Base-by-base conservation (phyloP, 2,888 invertebrate genomes). In the Glaucopsyche alexis region DNA sequence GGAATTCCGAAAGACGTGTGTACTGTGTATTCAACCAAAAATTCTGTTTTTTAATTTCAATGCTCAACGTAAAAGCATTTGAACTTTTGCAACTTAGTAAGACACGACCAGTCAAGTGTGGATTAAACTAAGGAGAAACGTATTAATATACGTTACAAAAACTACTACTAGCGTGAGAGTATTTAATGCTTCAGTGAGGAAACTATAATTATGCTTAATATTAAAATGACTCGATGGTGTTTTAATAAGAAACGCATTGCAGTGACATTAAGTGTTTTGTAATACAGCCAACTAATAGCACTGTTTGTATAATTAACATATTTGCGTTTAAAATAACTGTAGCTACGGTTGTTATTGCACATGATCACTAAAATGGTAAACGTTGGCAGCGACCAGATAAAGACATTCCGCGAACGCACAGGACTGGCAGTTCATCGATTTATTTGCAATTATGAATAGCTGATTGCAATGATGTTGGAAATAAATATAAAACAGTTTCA, bases 401-500 rank as follows among this genome's bases (percentile, higher is more conserved):
- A 72, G 66, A 73, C 60, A 70, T 66, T 74, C 72, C 72, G 66
- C 72, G 64, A 67, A 69, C 69, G 75, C 74, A 74, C 72, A 76
- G 71, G 73, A 69, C 75, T 71, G 74, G 72, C 71, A 74, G 52
- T 75, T 73, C 69, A 72, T 76, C 73, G 74, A 74, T 71, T 71
- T 74, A 75, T 73, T 74, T 72, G 75, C 77, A 75, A 75, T 78
- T 74, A 77, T 71, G 72, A 74, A 73, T 76, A 75, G 74, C 73
- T 74, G 75, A 75, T 73, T 71, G 74, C 73, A 73, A 73, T 72
- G 74, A 74, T 73, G 74, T 74, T 76, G 71, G 73, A 50, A 75
- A 76, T 74, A 75, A 76, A 76, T 74, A 73, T 74, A 78, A 78
- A 77, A 74, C 76, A 75, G 77, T 78, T 78, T 77, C 78, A 75